A percentile compares a stretch with the other conserved stretches of the same genome.
phyloP scores from a whole-genome alignment of 2,113 vertebrate species.

The Ifrita kowaldi region DNA sequence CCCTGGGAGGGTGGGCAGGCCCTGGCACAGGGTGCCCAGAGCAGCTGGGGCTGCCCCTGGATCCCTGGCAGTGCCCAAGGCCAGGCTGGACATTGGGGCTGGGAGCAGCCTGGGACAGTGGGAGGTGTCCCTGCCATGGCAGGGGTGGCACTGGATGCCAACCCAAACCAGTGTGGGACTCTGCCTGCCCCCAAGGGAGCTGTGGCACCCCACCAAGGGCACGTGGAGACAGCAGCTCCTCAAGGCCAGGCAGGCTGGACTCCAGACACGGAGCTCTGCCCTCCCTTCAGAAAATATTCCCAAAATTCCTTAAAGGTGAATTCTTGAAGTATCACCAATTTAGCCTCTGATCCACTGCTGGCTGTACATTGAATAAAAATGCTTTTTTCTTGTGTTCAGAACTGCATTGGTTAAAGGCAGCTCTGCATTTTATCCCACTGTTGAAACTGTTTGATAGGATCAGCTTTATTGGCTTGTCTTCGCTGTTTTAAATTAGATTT shows the following conservation, averaged over 20 bases:
- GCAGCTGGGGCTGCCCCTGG: neutral
- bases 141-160: neutral
- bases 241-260: accelerated
- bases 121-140: neutral
- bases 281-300: neutral
- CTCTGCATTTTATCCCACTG: neutral
- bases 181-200: neutral
- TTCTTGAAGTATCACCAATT: accelerated
- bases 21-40: neutral
- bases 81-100: neutral
- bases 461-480: neutral
- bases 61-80: neutral
- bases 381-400: neutral
- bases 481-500: neutral
- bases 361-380: accelerated
- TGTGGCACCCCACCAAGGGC: accelerated
- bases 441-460: neutral
- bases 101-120: neutral
- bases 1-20: neutral
- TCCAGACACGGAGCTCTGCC: neutral
- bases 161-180: neutral
- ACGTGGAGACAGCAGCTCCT: neutral
- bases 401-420: neutral
- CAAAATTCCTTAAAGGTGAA: too few relatives aligned
- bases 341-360: neutral